Evolutionary conservation across 2,113 vertebrate species (phyloP), one percentile per base, ranked within the genome.

Genomic region (Spermophilus dauricus): DNA sequence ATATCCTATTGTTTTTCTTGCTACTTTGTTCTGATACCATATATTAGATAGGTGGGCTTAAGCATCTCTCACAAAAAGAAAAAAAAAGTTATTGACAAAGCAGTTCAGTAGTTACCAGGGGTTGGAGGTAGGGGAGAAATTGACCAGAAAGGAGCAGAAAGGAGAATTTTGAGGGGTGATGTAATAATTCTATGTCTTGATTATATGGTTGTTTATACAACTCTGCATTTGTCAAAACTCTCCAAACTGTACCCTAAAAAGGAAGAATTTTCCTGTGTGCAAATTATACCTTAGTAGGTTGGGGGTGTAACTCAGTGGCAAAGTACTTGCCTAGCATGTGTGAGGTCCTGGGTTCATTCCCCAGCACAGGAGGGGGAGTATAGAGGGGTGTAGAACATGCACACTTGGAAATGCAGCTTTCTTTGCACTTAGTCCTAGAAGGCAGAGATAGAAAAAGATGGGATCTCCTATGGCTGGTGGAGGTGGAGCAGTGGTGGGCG

Each of bases 11-110:
- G 51, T 70, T 95, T 95, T 76, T 89, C 61, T 89, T 75, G 69
- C 80, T 91, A 63, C 82, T 96, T 73, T 67, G 69, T 58, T 77
- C 87, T 89, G 63, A 83, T 85, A 45, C 37, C 72, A 61, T 42
- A 22, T 73, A 73, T 73, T 86, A 51, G 26, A 86, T 45, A 37
- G 58, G 37, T 72, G 4, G 45, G 73, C 48, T 89, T 88, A 91
- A 96, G 94, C 56, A 89, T 20, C 6, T 37, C n/a, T 65, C 65
- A 93, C 26, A 70, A 53, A 78, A 75, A 77, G 22, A 28, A 17
- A 39, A 42, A 42, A 8, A 69, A 82, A 17, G 2, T 53, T 69
- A 89, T 11, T 77, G 53, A 91, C 83, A 88, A 84, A 76, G 70
- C 24, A 17, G n/a, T 56, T 91, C 30, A 28, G 6, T 81, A 67